These are phyloP conservation scores for Tauraco hartlaubi DNA, from an alignment of 2,797 vertebrate species.

Conservation along the genomic window DNA sequence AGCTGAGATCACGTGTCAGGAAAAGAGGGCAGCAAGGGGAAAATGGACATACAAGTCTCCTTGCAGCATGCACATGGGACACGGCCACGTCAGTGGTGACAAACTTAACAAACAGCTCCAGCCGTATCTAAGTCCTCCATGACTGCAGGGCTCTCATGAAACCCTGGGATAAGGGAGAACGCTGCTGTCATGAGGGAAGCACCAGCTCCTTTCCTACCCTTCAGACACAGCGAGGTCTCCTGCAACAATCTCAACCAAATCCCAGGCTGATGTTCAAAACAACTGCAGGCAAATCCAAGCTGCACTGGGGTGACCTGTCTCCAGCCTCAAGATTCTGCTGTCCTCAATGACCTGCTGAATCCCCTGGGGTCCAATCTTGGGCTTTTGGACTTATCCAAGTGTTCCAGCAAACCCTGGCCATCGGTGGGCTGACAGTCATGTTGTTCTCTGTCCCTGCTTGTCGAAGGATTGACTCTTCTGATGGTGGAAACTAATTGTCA, in stretches of 20 bases:
- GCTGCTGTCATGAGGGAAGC: background rate
- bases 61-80: background rate
- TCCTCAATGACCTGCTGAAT: background rate
- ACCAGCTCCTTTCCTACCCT: background rate
- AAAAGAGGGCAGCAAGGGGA: background rate
- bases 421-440: fast-evolving
- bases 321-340: background rate
- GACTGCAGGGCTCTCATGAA: fast-evolving
- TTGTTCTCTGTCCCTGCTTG: background rate
- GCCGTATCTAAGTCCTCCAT: fast-evolving
- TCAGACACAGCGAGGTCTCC: background rate
- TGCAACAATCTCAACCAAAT: background rate
- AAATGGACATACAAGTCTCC: background rate
- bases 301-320: background rate
- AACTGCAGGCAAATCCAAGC: background rate
- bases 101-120: background rate
- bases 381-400: background rate
- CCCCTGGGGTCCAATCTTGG: background rate
- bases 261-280: background rate
- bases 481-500: fast-evolving
- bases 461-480: background rate
- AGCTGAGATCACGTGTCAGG: fast-evolving
- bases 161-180: background rate
- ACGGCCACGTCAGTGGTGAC: background rate
- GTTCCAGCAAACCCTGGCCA: background rate